Evolutionary conservation across 2,113 vertebrate species (phyloP), one percentile per base, ranked within the genome.

Genomic region (Accipiter virgatus): DNA sequence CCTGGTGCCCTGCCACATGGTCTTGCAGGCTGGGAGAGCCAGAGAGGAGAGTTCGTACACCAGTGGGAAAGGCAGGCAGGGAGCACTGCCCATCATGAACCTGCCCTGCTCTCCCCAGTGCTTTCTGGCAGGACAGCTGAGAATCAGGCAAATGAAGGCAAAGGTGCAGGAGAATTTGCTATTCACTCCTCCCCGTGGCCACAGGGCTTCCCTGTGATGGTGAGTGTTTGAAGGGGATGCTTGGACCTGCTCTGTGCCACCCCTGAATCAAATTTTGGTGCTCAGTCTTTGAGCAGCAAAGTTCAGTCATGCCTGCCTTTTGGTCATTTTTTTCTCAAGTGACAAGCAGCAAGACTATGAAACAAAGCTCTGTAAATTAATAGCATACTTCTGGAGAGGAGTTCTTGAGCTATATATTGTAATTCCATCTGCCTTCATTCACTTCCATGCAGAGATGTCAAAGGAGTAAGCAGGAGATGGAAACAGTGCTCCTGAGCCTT

Each of bases 1-100:
- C 36, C 23, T n/a, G 52, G 36, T 53, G 59, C 16, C 42, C 23
- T 63, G 48, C 48, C 6, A 15, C 21, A 10, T 36, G 21, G 32
- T 36, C 40, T 36, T 61, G 50, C 8, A 29, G 59, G 40, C 5
- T 84, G 66, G n/a, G 16, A 55, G 31, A 62, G 40, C 38, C 15
- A 31, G 11, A 36, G 31, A 43, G 18, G 36, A 63, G 42, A 19
- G 20, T 61, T 79, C 21, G 3, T 73, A 13, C 52, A 32, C 52
- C 25, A 40, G n/a, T 2, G 8, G n/a, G 36, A 71, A 71, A 45
- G 71, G 36, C n/a, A 63, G 38, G 34, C 38, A 26, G 61, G 27
- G 34, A 52, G 47, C 2, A 1, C 38, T 86, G 63, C 43, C 62
- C 12, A 5, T 42, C 43, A 23, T 0, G 3, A 55, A 34, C 25